phyloP scores from a whole-genome alignment of 2,797 vertebrate species.

The Tangara arthus region DNA sequence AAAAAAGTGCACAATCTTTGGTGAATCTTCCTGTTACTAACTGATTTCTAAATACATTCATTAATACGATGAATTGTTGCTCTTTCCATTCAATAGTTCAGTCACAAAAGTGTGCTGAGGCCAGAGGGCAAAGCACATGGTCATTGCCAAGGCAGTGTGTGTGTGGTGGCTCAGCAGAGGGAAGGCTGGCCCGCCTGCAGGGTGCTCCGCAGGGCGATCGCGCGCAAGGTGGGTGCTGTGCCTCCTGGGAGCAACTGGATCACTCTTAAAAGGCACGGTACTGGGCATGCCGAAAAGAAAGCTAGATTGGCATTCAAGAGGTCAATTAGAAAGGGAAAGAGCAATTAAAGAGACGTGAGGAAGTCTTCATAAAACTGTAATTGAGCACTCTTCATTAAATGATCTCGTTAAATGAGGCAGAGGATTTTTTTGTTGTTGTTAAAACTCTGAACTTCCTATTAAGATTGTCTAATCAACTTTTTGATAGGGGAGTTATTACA shows the following conservation, averaged over 20 bases:
- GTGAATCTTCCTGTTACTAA: not conserved
- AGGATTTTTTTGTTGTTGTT: slow-evolving; percentile 47
- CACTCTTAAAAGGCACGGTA: not conserved
- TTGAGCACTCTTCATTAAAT: slow-evolving; percentile 42
- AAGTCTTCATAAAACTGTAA: slow-evolving; percentile 58
- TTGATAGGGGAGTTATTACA: slow-evolving; percentile 54
- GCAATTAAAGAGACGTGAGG: slow-evolving; percentile 61
- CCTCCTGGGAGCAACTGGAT: not conserved
- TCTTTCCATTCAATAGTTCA: not conserved
- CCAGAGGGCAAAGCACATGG: not conserved
- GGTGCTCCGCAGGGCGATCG: fast-evolving
- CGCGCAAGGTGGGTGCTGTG: fast-evolving
- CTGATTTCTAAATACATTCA: not conserved
- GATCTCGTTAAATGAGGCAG: slow-evolving; percentile 64
- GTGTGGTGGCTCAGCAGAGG: not conserved
- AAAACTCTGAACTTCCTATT: slow-evolving; percentile 59
- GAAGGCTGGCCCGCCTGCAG: not conserved
- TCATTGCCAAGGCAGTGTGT: not conserved
- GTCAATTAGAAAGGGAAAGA: slow-evolving; percentile 67
- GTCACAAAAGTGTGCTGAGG: not conserved
- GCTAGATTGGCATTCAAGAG: slow-evolving; percentile 56
- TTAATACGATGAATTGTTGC: not conserved
- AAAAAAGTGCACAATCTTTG: not conserved
- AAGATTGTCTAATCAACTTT: slow-evolving; percentile 65
- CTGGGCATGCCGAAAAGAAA: not conserved